Percentiles rank a stretch among this genome's conserved stretches.
phyloP scores from a whole-genome alignment of 2,888 invertebrate genomes.

The Ceriagrion tenellum region DNA sequence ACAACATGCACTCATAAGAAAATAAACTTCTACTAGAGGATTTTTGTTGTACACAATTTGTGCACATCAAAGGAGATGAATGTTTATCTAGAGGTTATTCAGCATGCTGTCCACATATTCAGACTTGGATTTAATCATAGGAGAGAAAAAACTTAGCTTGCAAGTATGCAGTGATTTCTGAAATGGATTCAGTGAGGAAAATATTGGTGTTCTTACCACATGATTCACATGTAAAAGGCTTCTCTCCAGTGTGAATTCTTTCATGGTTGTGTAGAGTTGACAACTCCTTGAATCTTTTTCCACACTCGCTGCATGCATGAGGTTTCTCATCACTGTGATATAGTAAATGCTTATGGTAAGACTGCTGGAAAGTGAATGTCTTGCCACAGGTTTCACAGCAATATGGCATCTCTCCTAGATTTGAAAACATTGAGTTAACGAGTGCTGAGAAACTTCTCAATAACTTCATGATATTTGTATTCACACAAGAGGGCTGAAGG shows the following conservation, averaged over 20 bases:
- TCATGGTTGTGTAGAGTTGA: conserved; percentile 93
- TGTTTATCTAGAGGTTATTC: too few relatives aligned
- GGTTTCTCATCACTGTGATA: conserved; percentile 94
- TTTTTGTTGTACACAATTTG: too few relatives aligned
- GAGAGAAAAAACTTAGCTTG: too few relatives aligned
- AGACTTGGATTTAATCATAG: too few relatives aligned
- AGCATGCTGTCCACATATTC: too few relatives aligned
- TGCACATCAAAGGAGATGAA: too few relatives aligned
- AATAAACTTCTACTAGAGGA: too few relatives aligned
- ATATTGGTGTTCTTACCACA: conserved; percentile 83
- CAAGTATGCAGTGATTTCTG: neutral
- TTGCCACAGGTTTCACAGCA: conserved; percentile 90
- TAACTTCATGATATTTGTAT: too few relatives aligned
- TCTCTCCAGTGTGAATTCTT: conserved; percentile 90
- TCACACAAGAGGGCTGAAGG: too few relatives aligned
- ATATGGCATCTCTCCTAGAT: conserved; percentile 91
- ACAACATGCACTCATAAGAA: too few relatives aligned
- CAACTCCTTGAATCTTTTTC: conserved; percentile 90
- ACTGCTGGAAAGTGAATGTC: conserved; percentile 94
- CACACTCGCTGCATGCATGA: conserved; percentile 87
- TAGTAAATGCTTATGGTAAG: conserved; percentile 92
- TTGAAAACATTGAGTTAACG: neutral
- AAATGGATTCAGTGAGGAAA: too few relatives aligned
- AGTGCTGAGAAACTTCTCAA: conserved; percentile 7
- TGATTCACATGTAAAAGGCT: conserved; percentile 92